Conservation (phyloP, 2,797 vertebrate species). For the Falco cherrug region DNA sequence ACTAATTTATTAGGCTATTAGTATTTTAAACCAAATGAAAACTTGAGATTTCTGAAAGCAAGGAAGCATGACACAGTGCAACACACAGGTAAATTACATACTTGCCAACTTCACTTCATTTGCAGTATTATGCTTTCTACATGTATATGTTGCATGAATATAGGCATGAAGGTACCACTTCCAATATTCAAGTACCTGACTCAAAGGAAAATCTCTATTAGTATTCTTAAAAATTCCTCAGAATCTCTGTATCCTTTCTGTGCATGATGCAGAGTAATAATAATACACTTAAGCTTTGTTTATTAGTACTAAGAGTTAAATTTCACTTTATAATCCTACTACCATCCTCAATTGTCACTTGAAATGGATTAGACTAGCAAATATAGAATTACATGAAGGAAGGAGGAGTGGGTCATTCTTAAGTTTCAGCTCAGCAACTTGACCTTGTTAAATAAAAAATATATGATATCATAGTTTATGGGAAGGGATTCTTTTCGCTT, state of each 20-base stretch:
- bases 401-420: neutral
- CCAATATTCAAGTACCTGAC: neutral
- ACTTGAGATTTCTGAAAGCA: neutral
- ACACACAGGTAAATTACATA: neutral
- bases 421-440: conserved; percentile 52
- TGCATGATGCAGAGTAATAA: neutral
- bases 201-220: neutral
- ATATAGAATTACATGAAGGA: conserved; percentile 9
- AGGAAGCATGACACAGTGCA: neutral
- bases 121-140: neutral
- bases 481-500: conserved; percentile 22
- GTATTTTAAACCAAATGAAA: conserved; percentile 25
- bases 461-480: conserved; percentile 47
- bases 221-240: neutral
- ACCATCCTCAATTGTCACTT: neutral
- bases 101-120: neutral
- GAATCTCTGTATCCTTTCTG: neutral
- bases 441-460: conserved; percentile 50
- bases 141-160: neutral
- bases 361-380: conserved; percentile 44
- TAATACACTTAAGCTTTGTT: neutral
- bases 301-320: neutral
- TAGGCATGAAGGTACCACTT: neutral
- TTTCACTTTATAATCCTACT: neutral
- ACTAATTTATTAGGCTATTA: conserved; percentile 25